Conservation (phyloP, 2,888 invertebrate species). For the Dasypolia templi region DNA sequence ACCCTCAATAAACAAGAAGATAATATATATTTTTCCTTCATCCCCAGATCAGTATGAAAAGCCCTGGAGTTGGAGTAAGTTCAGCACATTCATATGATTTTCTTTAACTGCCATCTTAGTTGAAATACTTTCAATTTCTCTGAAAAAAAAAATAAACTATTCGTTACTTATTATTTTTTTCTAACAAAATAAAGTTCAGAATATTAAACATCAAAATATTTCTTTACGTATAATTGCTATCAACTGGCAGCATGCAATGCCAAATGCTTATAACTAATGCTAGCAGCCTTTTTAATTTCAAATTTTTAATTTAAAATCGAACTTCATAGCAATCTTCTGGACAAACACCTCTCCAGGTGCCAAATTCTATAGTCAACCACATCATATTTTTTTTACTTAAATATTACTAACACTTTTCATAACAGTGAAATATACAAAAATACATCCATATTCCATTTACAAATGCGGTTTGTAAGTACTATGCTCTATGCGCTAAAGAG, state of each 20-base stretch:
- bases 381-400: not conserved
- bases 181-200: not conserved
- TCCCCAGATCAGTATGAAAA: constrained; percentile 68
- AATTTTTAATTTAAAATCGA: too few species aligned
- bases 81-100: constrained; percentile 54
- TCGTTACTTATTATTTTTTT: not conserved
- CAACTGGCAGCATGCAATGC: constrained; percentile 7
- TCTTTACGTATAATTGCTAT: not conserved
- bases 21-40: constrained; percentile 67
- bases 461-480: not conserved
- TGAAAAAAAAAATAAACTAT: too few species aligned
- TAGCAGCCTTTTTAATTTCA: too few species aligned
- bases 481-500: not conserved
- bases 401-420: not conserved
- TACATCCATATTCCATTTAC: too few species aligned
- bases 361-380: not conserved
- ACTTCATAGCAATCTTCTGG: not conserved
- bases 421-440: not conserved
- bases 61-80: constrained; percentile 68
- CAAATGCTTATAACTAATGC: not conserved
- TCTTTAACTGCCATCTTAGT: constrained; percentile 6
- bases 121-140: not conserved
- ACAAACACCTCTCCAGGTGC: not conserved
- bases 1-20: constrained; percentile 55
- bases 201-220: not conserved